These are phyloP conservation scores for Aculops lycopersici DNA, from an alignment of 1,140 invertebrate species.

Conservation along the genomic window DNA sequence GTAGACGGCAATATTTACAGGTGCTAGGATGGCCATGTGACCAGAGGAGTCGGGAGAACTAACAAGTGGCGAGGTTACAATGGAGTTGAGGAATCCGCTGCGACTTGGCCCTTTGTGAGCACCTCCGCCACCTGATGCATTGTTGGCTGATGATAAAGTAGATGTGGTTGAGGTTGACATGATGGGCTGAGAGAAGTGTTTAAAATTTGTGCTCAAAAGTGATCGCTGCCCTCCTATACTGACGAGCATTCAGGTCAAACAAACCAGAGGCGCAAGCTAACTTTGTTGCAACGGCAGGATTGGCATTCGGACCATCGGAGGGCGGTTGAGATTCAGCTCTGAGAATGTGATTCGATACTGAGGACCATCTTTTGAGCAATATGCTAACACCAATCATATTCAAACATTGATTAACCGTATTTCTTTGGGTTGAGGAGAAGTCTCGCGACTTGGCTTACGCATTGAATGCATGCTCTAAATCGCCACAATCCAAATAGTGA, in stretches of 20 bases:
- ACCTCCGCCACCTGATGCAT: too few relatives aligned
- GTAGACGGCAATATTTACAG: conserved; percentile 72
- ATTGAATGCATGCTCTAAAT: conserved; percentile 83
- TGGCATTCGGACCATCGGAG: conserved; percentile 45
- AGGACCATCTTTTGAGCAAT: conserved; percentile 87
- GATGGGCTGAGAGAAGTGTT: too few relatives aligned
- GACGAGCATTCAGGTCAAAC: conserved; percentile 61
- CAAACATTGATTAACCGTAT: conserved; percentile 88
- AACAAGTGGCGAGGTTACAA: too few relatives aligned
- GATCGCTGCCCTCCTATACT: conserved; percentile 80
- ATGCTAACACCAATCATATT: conserved; percentile 85
- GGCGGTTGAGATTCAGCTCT: conserved; percentile 90
- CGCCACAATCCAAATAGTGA: conserved; percentile 84
- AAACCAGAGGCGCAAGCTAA: conserved; percentile 74
- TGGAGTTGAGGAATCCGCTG: too few relatives aligned
- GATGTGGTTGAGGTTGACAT: too few relatives aligned
- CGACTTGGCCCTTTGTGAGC: too few relatives aligned
- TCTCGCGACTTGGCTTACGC: conserved; percentile 85
- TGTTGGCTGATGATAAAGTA: too few relatives aligned
- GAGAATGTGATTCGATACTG: conserved; percentile 77
- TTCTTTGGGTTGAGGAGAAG: conserved; percentile 90
- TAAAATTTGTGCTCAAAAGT: conserved; percentile 66
- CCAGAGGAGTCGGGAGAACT: conserved; percentile 38
- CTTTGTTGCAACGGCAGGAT: conserved; percentile 37
- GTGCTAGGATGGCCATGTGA: conserved; percentile 5